Percentiles rank a stretch among this genome's conserved stretches.
Conservation (phyloP, 2,888 invertebrate genomes). For the Leptopilina syphax region DNA sequence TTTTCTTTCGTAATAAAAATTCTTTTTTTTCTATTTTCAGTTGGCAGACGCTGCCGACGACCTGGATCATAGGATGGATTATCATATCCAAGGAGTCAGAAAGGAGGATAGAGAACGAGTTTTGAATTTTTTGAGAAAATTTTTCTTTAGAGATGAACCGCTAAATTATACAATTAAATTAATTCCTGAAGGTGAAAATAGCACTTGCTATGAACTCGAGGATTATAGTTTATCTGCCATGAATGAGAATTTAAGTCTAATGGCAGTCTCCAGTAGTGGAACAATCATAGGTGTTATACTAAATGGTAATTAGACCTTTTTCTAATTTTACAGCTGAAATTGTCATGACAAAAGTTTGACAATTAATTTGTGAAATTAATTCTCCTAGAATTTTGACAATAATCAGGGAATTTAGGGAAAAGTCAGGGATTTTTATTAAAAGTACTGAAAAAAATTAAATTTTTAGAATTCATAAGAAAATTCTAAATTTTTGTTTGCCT, state of each 20-base stretch:
- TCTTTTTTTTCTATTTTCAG: slow-evolving; percentile 55
- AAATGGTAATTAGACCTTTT: slow-evolving; percentile 75
- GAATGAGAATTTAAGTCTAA: slow-evolving; percentile 81
- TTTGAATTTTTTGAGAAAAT: slow-evolving; percentile 80
- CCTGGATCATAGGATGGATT: slow-evolving; percentile 69
- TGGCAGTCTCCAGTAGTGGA: slow-evolving; percentile 81
- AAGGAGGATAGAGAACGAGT: slow-evolving; percentile 79
- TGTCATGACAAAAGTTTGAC: no score
- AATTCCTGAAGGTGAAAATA: slow-evolving; percentile 80
- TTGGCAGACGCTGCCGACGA: slow-evolving; percentile 66
- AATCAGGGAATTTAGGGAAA: no score
- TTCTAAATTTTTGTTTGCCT: no score
- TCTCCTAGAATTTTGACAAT: no score
- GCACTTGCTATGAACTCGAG: slow-evolving; percentile 82
- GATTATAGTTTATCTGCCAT: slow-evolving; percentile 80
- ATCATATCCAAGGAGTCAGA: slow-evolving; percentile 76
- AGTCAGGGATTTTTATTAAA: no score
- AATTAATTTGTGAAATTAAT: no score
- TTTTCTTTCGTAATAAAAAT: no score
- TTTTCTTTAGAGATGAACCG: slow-evolving; percentile 86
- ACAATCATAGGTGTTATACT: slow-evolving; percentile 80
- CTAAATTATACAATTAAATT: slow-evolving; percentile 82
- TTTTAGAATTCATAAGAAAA: no score
- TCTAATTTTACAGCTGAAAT: not conserved
- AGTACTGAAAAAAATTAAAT: no score